phyloP scores from a whole-genome alignment of 2,888 invertebrate species.

The Cryptops parisi region DNA sequence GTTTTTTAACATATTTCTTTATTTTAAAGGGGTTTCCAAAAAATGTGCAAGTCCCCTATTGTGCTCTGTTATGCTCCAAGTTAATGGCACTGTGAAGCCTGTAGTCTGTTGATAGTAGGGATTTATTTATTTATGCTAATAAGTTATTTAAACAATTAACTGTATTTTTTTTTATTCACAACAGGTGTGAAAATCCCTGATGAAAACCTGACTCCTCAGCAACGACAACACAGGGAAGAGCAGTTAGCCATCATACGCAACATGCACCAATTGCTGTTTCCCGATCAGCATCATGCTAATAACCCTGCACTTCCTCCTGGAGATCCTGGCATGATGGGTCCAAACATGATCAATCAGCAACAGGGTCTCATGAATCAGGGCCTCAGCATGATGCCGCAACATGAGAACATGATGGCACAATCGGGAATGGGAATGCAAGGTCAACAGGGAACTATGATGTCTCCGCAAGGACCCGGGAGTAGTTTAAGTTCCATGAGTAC shows the following conservation, averaged over 20 bases:
- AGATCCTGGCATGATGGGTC: conserved; percentile 6
- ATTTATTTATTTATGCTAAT: background rate
- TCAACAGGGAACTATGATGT: conserved; percentile 19
- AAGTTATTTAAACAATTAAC: background rate
- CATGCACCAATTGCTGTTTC: conserved; percentile 85
- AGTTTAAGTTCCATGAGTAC: conserved; percentile 20
- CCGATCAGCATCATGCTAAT: conserved; percentile 39
- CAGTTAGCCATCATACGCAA: conserved; percentile 79
- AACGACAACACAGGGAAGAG: conserved; percentile 83
- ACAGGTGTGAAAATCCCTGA: conserved; percentile 78
- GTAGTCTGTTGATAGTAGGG: too few species aligned
- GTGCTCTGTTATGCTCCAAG: too few species aligned
- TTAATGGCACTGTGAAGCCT: too few species aligned
- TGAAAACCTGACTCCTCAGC: conserved; percentile 91
- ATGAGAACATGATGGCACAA: conserved; percentile 18
- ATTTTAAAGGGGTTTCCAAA: too few species aligned
- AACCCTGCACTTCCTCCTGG: conserved; percentile 9
- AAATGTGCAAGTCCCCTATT: too few species aligned
- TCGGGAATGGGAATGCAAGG: conserved; percentile 20
- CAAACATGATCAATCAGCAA: conserved; percentile 30
- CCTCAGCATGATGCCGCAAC: conserved; percentile 11
- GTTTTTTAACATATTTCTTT: too few species aligned
- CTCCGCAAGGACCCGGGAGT: conserved; percentile 26
- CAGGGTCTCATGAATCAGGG: conserved; percentile 8
- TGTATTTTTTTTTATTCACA: background rate